Evolutionary conservation across 2,888 invertebrate species (phyloP).

Genomic region (Nemapogon koenigi): DNA sequence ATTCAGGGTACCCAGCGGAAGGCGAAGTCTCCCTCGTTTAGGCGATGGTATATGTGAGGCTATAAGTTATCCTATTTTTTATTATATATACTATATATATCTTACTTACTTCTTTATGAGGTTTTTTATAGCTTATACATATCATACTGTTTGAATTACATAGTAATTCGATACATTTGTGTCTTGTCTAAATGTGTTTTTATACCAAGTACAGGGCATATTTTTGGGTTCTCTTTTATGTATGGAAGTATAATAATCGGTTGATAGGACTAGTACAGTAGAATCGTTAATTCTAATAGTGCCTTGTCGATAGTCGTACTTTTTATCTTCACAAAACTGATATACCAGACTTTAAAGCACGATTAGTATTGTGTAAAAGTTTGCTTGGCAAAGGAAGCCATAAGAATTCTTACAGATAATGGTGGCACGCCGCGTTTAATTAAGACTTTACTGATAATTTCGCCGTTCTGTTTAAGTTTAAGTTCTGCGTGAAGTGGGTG

Average conservation of each 20-base stretch:
- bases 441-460: slow-evolving; percentile 17
- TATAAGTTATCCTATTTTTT: no score
- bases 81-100: no score
- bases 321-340: not conserved
- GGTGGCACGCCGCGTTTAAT: slow-evolving; percentile 8
- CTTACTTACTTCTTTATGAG: no score
- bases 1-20: no score
- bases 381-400: slow-evolving; percentile 2
- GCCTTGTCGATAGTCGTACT: not conserved
- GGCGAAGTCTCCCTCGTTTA: no score
- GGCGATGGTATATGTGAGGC: no score
- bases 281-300: not conserved
- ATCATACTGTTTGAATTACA: not conserved
- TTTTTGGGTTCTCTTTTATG: not conserved
- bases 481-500: slow-evolving; percentile 4
- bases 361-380: slow-evolving; percentile 2
- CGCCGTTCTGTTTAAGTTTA: slow-evolving; percentile 9
- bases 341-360: not conserved
- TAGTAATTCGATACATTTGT: not conserved
- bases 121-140: no score
- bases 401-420: not conserved
- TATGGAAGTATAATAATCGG: slow-evolving; percentile 2
- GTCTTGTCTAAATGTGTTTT: slow-evolving; percentile 1
- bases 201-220: slow-evolving; percentile 1
- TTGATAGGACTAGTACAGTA: not conserved